phyloP scores from a whole-genome alignment of 2,797 vertebrate species.

The Muscicapa striata region DNA sequence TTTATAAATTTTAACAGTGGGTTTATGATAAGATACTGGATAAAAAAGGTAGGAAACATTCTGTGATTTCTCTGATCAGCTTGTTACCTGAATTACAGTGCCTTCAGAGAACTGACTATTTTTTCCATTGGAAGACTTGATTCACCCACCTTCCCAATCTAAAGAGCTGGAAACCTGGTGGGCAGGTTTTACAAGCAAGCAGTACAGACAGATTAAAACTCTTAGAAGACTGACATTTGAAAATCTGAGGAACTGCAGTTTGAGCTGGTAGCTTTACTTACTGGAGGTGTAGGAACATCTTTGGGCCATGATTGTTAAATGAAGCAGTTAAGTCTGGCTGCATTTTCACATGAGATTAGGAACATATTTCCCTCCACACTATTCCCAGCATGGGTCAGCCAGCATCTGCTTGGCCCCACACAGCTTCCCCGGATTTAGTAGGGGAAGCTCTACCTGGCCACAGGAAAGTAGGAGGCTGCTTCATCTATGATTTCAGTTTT shows the following conservation, averaged over 20 bases:
- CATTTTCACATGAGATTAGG: neutral
- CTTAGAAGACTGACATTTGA: neutral
- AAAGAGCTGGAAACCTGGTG: neutral
- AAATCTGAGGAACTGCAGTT: neutral
- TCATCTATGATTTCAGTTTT: neutral
- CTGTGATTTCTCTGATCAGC: neutral
- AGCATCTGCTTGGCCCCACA: neutral
- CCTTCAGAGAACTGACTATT: neutral
- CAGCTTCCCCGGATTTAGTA: neutral
- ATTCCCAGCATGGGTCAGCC: neutral
- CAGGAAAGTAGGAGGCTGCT: neutral
- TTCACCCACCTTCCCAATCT: neutral
- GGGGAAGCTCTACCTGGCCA: neutral
- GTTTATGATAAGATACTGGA: neutral
- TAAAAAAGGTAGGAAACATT: neutral
- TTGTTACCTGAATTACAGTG: neutral
- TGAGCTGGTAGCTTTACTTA: neutral
- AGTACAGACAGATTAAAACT: neutral
- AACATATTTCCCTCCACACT: neutral
- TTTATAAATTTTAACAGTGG: neutral
- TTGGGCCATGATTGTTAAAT: neutral
- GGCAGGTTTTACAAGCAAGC: neutral
- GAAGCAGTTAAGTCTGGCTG: neutral
- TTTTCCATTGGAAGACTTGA: neutral
- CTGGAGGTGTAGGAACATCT: neutral